Evolutionary conservation across 35 echinoderm and acorn worm genomes (phyloP), one percentile per base, ranked within the genome.

Genomic region (Acanthaster planci): DNA sequence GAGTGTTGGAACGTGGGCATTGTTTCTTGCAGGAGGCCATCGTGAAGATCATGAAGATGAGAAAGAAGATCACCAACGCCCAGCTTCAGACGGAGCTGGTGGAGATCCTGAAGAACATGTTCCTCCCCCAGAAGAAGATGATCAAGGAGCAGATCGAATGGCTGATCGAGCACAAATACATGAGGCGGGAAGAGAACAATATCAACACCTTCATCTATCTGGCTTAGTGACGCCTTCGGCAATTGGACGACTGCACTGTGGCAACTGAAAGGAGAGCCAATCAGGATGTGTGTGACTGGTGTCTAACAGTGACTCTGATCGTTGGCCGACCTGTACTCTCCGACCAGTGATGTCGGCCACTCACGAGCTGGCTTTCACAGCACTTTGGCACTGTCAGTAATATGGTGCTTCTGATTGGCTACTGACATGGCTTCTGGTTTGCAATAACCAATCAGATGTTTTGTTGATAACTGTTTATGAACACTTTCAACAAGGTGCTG

Each of bases 11-110:
- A 47, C 12, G 26, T 72, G 23, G 64, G 64, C 14, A 1, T 72
- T 16, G 14, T 72, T 34, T 37, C 18, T 35, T 57, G 8, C 92
- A 99, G 96, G 96, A 99, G 84, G 96, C 96, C 44, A 94, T 99
- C 64, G 86, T 94, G 21, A 99, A 99, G 86, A 99, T 99, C 27
- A 94, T 99, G 96, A 99, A 99, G 82, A 99, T 99, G 96, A 88
- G 96, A 32, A 99, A 99, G 86, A 94, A 91, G 59, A 91, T 99
- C 32, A 91, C 80, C 14, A 99, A 99, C 64, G 96, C 96, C 31
- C 96, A 99, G 47, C 86, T 99, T 1, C 96, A 99, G 56, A 99
- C 92, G 2, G 91, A 99, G 57, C 86, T 99, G 83, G 96, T 99
- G 6, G 96, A 99, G 59, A 99, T 99, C 60, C 78, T 99, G 44